Conservation (phyloP, 2,888 invertebrate genomes). For the Congeria kusceri region DNA sequence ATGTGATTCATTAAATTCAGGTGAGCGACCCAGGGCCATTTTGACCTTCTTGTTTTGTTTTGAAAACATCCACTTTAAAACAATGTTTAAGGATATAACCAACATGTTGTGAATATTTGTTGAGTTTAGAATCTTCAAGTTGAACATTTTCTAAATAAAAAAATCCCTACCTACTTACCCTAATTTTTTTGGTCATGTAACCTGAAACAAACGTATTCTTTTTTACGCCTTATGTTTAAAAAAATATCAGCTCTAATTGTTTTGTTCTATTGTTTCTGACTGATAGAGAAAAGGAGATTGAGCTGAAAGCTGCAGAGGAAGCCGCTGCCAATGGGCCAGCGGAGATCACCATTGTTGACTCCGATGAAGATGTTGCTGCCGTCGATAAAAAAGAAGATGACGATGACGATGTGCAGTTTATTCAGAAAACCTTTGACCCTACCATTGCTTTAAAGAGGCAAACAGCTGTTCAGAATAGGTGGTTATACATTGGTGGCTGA, state of each 20-base stretch:
- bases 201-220: too few species aligned
- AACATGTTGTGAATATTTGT: too few species aligned
- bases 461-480: background rate
- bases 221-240: background rate
- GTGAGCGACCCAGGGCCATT: too few species aligned
- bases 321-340: conserved; percentile 51
- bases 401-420: conserved; percentile 82
- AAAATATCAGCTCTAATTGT: conserved; percentile 3
- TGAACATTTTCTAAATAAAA: too few species aligned
- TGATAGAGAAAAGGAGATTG: conserved; percentile 20
- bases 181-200: too few species aligned
- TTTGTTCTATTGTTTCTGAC: conserved; percentile 12
- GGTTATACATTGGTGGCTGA: too few species aligned
- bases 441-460: conserved; percentile 51
- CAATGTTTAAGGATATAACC: too few species aligned
- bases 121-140: too few species aligned
- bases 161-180: too few species aligned
- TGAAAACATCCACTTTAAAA: too few species aligned
- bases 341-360: conserved; percentile 50
- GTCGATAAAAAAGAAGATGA: conserved; percentile 27
- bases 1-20: too few species aligned
- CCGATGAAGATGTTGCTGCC: conserved; percentile 60
- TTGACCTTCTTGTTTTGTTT: too few species aligned
- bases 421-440: conserved; percentile 74
- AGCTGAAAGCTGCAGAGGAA: background rate